Evolutionary conservation across 2,888 invertebrate species (phyloP), one percentile per base, ranked within the genome.

Genomic region (Caenorhabditis sp.): DNA sequence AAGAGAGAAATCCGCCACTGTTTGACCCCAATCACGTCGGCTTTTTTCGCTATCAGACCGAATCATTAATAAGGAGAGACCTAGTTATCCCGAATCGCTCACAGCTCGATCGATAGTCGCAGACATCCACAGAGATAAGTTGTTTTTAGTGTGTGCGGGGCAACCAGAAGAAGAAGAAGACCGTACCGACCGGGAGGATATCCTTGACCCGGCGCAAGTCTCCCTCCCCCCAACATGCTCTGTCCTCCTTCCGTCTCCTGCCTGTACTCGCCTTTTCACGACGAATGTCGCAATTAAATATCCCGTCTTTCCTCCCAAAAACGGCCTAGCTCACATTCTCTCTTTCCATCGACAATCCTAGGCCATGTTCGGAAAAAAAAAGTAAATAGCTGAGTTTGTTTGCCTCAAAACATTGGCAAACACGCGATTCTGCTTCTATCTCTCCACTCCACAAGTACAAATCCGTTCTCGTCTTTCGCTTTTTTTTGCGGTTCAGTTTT

Each of bases 41-140:
- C 48, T 58, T 52, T 68, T 68, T 58, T 52, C 52, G 30, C 35
- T 52, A 59, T 59, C 68, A 52, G 8, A 46, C 15, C 8, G 52
- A 43, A 59, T 68, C 58, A 58, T 50, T 56, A 50, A 58, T 56
- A 58, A 58, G 30, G 22, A 20, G 35, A 68, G 68, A 68, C 59
- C 68, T 68, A 68, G 59, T 66, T 66, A 66, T n/a, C 56, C 66
- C 66, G 50, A 48, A 46, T 50, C 50, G 32, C 39, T 62, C 50
- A 27, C 30, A 59, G 32, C 52, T 59, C 58, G 59, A 68, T 68
- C 68, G 48, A 68, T 68, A 68, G 52, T 59, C 52, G 56, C 24
- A 7, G 41, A 24, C 39, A 30, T 20, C 43, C 5, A 45, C 4
- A 39, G 41, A 58, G 68, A 68, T 68, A 68, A 68, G 68, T 59